phyloP scores from a whole-genome alignment of 2,888 invertebrate species.

The Onthophagus sagittarius region DNA sequence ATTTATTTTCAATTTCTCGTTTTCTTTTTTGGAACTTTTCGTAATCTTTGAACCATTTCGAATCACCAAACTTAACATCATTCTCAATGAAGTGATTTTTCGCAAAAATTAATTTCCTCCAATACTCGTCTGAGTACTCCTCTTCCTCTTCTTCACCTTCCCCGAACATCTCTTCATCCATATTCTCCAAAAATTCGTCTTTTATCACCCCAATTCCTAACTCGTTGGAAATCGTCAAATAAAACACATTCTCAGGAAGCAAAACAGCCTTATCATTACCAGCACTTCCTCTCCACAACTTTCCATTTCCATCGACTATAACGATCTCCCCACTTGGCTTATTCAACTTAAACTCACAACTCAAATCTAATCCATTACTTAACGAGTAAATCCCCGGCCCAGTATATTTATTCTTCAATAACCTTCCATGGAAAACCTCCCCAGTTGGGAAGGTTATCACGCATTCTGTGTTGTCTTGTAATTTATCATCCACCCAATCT shows the following conservation, averaged over 20 bases:
- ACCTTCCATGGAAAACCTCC: slow-evolving; percentile 51
- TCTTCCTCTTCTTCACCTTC: slow-evolving; percentile 4
- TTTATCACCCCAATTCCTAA: slow-evolving; percentile 34
- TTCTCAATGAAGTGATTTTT: slow-evolving; percentile 31
- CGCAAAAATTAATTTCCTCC: slow-evolving; percentile 37
- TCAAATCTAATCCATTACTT: slow-evolving; percentile 51
- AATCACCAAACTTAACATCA: slow-evolving; percentile 28
- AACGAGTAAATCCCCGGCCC: slow-evolving; percentile 53
- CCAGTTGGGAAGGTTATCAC: slow-evolving; percentile 50
- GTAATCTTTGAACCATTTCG: slow-evolving; percentile 28
- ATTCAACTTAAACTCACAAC: slow-evolving; percentile 53
- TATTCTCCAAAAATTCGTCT: not conserved
- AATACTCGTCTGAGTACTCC: slow-evolving; percentile 23
- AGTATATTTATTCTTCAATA: slow-evolving; percentile 51
- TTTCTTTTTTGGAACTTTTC: slow-evolving; percentile 24
- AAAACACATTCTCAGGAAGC: slow-evolving; percentile 41
- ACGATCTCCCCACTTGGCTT: slow-evolving; percentile 49
- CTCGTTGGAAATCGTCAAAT: slow-evolving; percentile 31
- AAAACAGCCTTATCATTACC: slow-evolving; percentile 32
- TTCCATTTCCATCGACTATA: slow-evolving; percentile 53
- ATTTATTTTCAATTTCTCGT: slow-evolving; percentile 17
- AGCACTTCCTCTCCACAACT: slow-evolving; percentile 47
- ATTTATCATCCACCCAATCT: slow-evolving; percentile 55
- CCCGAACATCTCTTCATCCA: not conserved
- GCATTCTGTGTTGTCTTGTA: slow-evolving; percentile 45